Conservation (phyloP, 2,797 vertebrate species). For the Malacoctenus gilli region DNA sequence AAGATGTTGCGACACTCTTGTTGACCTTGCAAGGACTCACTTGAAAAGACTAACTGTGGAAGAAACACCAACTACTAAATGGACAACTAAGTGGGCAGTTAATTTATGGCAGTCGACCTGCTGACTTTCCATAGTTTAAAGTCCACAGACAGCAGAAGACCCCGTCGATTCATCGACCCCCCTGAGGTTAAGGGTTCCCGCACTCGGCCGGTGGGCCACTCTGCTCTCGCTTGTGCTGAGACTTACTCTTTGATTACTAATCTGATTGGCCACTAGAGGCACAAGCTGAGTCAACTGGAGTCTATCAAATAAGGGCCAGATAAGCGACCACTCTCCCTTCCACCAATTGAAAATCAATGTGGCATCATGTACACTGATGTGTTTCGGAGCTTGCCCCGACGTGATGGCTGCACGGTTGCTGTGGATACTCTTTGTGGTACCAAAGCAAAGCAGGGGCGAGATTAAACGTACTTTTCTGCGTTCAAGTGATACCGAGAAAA, state of each 20-base stretch:
- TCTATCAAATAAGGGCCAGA: conserved; percentile 24
- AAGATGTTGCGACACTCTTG: too few relatives aligned
- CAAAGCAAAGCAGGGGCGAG: too few relatives aligned
- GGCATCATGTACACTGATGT: conserved; percentile 24
- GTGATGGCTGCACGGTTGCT: neutral
- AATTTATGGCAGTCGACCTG: neutral
- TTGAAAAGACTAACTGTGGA: neutral
- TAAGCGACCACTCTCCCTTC: conserved; percentile 7
- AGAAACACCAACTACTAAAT: too few relatives aligned
- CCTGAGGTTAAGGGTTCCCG: neutral
- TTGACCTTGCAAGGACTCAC: too few relatives aligned
- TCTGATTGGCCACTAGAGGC: conserved; percentile 6
- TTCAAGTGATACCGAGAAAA: too few relatives aligned
- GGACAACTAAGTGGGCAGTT: too few relatives aligned
- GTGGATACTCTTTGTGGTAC: too few relatives aligned
- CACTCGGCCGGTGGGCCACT: neutral
- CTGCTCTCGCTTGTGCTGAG: neutral
- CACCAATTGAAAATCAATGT: conserved; percentile 32
- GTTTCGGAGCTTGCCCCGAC: conserved; percentile 3
- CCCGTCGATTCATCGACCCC: neutral
- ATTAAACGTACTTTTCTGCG: too few relatives aligned
- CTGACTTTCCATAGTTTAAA: neutral
- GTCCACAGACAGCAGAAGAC: neutral
- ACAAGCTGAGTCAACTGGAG: conserved; percentile 19
- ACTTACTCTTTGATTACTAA: conserved; percentile 8